Evolutionary conservation across 2,888 invertebrate genomes (phyloP).

Genomic region (Nymphalis urticae): DNA sequence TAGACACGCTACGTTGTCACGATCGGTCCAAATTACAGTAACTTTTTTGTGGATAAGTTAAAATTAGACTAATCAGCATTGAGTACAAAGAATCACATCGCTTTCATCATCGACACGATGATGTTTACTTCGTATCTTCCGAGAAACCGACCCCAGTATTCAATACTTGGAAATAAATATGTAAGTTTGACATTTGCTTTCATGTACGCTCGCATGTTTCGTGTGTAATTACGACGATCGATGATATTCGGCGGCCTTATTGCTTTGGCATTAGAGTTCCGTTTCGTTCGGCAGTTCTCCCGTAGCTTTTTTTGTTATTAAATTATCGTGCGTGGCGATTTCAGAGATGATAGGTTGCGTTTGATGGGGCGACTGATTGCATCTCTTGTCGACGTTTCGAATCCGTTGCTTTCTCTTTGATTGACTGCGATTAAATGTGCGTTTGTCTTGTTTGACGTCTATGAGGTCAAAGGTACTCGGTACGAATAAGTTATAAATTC

Average conservation of each 20-base stretch:
- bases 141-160: slow-evolving; percentile 75
- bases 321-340: slow-evolving; percentile 81
- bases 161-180: slow-evolving; percentile 82
- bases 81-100: slow-evolving; percentile 79
- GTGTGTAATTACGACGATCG: slow-evolving; percentile 70
- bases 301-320: slow-evolving; percentile 75
- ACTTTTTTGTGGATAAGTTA: slow-evolving; percentile 54
- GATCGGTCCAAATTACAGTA: slow-evolving; percentile 67
- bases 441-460: slow-evolving; percentile 51
- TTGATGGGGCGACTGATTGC: slow-evolving; percentile 79
- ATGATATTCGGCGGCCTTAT: slow-evolving; percentile 53
- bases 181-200: slow-evolving; percentile 82
- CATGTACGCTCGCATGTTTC: slow-evolving; percentile 77
- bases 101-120: slow-evolving; percentile 81
- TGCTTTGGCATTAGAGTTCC: slow-evolving; percentile 60
- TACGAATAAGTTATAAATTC: slow-evolving; percentile 51
- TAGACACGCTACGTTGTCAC: slow-evolving; percentile 60
- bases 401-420: slow-evolving; percentile 78
- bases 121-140: slow-evolving; percentile 78
- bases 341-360: slow-evolving; percentile 80
- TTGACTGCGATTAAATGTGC: slow-evolving; percentile 68
- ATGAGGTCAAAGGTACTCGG: slow-evolving; percentile 47
- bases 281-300: slow-evolving; percentile 44
- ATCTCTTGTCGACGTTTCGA: slow-evolving; percentile 77
- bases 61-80: slow-evolving; percentile 79